phyloP scores from a whole-genome alignment of 2,797 vertebrate species.

The Sebastes oblongus region DNA sequence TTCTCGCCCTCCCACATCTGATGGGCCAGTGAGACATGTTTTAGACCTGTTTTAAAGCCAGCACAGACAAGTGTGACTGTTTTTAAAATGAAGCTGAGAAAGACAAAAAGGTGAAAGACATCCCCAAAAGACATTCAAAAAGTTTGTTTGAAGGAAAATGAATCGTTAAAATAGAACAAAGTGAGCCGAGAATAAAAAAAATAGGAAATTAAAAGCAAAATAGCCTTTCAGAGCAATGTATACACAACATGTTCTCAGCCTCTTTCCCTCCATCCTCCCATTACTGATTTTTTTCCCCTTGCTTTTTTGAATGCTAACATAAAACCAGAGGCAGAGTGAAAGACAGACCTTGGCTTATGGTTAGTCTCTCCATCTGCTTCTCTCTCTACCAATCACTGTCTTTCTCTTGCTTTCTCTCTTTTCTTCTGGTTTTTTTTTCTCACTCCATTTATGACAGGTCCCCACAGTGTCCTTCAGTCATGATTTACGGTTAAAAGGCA shows the following conservation, averaged over 20 bases:
- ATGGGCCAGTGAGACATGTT: slow-evolving; percentile 1
- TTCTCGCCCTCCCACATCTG: slow-evolving; percentile 1
- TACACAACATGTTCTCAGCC: slow-evolving; percentile 18
- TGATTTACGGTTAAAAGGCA: slow-evolving; percentile 75
- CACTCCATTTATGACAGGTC: slow-evolving; percentile 57
- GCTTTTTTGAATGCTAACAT: slow-evolving; percentile 26
- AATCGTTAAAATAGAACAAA: slow-evolving; percentile 5
- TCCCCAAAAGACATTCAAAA: not conserved
- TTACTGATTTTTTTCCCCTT: not conserved
- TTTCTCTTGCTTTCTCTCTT: slow-evolving; percentile 6
- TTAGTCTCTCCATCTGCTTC: not conserved
- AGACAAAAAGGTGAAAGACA: slow-evolving; percentile 8
- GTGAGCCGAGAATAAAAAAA: not conserved
- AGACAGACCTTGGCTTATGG: slow-evolving; percentile 52
- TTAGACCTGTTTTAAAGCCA: not conserved
- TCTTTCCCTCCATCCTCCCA: not conserved
- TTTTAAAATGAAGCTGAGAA: slow-evolving; percentile 3
- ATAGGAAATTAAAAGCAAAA: not conserved
- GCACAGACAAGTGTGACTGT: not conserved
- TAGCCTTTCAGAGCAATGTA: slow-evolving; percentile 12
- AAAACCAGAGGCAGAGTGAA: slow-evolving; percentile 34
- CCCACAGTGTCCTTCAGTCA: slow-evolving; percentile 66
- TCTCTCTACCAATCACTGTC: slow-evolving; percentile 13
- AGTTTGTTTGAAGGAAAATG: not conserved
- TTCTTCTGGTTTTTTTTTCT: slow-evolving; percentile 27